Conservation (phyloP, 2,113 vertebrate genomes). For the Neotoma lepida region DNA sequence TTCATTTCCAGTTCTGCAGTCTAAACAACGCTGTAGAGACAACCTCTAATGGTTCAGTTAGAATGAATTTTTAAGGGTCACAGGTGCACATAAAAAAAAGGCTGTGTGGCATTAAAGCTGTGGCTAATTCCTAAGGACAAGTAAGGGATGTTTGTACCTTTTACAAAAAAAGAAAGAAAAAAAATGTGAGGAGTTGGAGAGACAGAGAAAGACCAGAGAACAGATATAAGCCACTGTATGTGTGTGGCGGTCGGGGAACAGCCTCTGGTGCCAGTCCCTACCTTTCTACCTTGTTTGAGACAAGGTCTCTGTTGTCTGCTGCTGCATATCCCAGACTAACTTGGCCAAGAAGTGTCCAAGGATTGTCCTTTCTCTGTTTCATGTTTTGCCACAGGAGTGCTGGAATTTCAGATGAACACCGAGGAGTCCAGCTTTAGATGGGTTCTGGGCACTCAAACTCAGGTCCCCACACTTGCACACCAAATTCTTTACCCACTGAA, state of each 20-base stretch:
- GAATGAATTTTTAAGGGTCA: neutral
- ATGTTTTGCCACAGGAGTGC: neutral
- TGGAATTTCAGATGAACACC: neutral
- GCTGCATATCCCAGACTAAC: neutral
- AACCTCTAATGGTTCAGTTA: conserved; percentile 1
- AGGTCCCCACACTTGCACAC: neutral
- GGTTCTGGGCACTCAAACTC: neutral
- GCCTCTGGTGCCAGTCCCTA: neutral
- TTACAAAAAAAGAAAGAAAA: neutral
- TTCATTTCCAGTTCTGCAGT: neutral
- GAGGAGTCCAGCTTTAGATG: neutral
- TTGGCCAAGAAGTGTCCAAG: neutral
- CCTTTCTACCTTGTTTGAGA: neutral
- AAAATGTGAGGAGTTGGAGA: neutral
- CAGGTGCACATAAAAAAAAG: neutral
- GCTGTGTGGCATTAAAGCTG: neutral
- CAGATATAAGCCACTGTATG: neutral
- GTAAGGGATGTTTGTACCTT: neutral
- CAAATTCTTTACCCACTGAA: no score
- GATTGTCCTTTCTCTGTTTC: neutral
- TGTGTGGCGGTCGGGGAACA: no score
- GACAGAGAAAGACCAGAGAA: neutral
- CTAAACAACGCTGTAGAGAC: neutral
- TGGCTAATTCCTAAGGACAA: neutral
- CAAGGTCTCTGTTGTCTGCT: neutral